These are phyloP conservation scores for Temnothorax rugatulus DNA, from an alignment of 2,888 invertebrate genomes.

Conservation along the genomic window DNA sequence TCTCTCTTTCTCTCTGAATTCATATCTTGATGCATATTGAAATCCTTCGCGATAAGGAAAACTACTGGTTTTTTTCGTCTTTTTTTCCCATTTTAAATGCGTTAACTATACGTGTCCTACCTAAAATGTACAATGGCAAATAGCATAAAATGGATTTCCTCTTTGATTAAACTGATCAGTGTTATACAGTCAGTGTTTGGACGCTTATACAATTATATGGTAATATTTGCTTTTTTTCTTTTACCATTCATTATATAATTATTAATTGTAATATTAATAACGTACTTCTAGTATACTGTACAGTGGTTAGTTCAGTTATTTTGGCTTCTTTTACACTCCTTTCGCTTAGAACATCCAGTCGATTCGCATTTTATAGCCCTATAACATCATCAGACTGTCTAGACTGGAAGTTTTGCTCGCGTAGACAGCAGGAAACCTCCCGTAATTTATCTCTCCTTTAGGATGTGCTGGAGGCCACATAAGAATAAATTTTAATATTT, in stretches of 20 bases:
- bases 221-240: slow-evolving; percentile 75
- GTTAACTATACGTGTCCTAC: slow-evolving; percentile 41
- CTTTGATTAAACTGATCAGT: slow-evolving; percentile 71
- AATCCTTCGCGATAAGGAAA: slow-evolving; percentile 40
- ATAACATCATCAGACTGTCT: slow-evolving; percentile 54
- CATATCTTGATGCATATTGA: slow-evolving; percentile 36
- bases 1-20: slow-evolving; percentile 47
- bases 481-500: slow-evolving; percentile 42
- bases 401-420: slow-evolving; percentile 52
- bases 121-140: slow-evolving; percentile 65
- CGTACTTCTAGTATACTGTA: slow-evolving; percentile 85
- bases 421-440: slow-evolving; percentile 43
- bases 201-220: slow-evolving; percentile 73
- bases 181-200: slow-evolving; percentile 59
- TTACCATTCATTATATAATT: slow-evolving; percentile 79
- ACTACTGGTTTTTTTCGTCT: slow-evolving; percentile 16
- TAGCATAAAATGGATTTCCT: slow-evolving; percentile 68
- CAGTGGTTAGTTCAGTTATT: slow-evolving; percentile 83
- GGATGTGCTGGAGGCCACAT: slow-evolving; percentile 41
- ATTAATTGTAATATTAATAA: slow-evolving; percentile 83
- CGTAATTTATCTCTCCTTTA: slow-evolving; percentile 3
- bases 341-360: slow-evolving; percentile 54
- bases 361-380: slow-evolving; percentile 50
- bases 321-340: slow-evolving; percentile 74
- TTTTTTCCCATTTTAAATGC: slow-evolving; percentile 22